Conservation (phyloP, 2,797 vertebrate genomes). For the Discoglossus pictus region DNA sequence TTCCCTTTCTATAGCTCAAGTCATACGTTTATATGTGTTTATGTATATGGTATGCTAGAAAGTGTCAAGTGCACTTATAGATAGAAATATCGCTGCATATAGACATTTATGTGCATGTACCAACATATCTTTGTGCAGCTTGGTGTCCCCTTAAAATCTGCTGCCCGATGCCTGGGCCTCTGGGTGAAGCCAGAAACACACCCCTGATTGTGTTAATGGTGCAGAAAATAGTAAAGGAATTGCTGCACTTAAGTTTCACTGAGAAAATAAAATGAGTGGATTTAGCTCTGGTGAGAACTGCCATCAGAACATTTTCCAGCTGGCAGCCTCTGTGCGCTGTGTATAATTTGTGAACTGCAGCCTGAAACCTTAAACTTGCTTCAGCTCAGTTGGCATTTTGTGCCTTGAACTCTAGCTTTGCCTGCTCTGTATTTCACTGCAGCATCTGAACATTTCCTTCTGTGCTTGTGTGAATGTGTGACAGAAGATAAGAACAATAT, state of each 20-base stretch:
- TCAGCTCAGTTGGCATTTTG: slow-evolving; percentile 36
- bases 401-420: slow-evolving; percentile 32
- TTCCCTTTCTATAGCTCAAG: too few species aligned
- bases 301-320: slow-evolving; percentile 36
- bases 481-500: slow-evolving; percentile 26
- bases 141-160: too few species aligned
- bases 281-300: slow-evolving; percentile 22
- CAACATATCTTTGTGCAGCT: too few species aligned
- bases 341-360: slow-evolving; percentile 45
- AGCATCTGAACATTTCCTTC: slow-evolving; percentile 38
- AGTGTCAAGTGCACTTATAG: too few species aligned
- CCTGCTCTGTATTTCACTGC: slow-evolving; percentile 39
- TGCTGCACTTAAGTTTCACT: slow-evolving; percentile 9
- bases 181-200: too few species aligned
- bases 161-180: too few species aligned
- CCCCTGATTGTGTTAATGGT: slow-evolving; percentile 4
- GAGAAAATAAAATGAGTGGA: slow-evolving; percentile 8
- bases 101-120: too few species aligned
- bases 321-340: slow-evolving; percentile 19
- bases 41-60: too few species aligned
- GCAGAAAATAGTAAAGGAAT: slow-evolving; percentile 5
- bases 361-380: slow-evolving; percentile 40
- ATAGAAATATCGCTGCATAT: too few species aligned
- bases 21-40: too few species aligned
- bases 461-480: slow-evolving; percentile 29